Base-by-base conservation (phyloP, 2,888 invertebrate species). In the Antheraea yamamai region DNA sequence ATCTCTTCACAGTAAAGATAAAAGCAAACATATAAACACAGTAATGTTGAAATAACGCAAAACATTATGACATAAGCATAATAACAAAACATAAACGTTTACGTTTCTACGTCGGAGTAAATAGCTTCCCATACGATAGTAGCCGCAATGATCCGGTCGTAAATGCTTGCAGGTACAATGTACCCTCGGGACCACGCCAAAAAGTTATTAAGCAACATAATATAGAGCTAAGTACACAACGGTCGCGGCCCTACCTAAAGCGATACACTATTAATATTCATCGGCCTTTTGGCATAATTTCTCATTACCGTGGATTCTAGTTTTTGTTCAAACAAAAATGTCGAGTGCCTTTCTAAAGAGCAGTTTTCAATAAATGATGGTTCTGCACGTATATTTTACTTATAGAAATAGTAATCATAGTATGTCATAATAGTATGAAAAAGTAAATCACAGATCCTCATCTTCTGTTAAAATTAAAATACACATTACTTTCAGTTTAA, bases 121-220 rank as follows among this genome's bases (percentile, higher is more conserved):
- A 84, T 81, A 81, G 81, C 82, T 85, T 85, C 81, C 82, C 80
- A 79, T 80, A 82, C 80, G 82, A 82, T 80, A 84, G 79, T 78
- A 79, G 78, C 78, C 80, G 81, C 79, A 82, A 83, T 82, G 81
- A 81, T 79, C 80, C 80, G 78, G 81, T 78, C 82, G 79, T 85
- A 83, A 85, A 85, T 79, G 85, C 75, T 81, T 82, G 81, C 81
- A 82, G 81, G 81, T 39, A n/a, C 20, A 39, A 79, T 80, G 82
- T 77, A 78, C 77, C 79, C 72, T 75, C 55, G 74, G 73, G 74
- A 71, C 76, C 68, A 75, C 66, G 78, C 75, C 74, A 79, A 79
- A 81, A 79, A 79, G 78, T 78, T 78, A 80, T 77, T 78, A 77
- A 78, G 76, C 78, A 74, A 78, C 79, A 83, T 81, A 70, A 75